These are phyloP conservation scores for Melanostigma gelatinosum DNA, from an alignment of 2,113 vertebrate species.

Conservation along the genomic window DNA sequence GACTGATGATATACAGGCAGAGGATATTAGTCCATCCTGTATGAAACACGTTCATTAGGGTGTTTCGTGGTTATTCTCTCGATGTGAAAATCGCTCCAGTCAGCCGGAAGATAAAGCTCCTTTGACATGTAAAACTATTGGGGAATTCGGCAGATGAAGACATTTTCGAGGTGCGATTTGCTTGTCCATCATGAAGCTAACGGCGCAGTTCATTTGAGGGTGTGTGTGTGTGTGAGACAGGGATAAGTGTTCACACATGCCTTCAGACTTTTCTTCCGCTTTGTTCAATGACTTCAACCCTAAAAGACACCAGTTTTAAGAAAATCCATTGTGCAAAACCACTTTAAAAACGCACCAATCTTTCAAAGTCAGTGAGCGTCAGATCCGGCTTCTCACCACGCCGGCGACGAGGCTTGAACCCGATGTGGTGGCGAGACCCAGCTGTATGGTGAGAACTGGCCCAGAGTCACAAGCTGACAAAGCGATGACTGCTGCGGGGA, in stretches of 20 bases:
- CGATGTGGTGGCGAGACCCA: conserved; percentile 50
- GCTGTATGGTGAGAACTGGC: conserved; percentile 40
- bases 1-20: conserved; percentile 58
- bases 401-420: conserved; percentile 42
- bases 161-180: conserved; percentile 14
- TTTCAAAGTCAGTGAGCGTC: conserved; percentile 4
- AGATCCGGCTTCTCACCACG: neutral
- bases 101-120: neutral
- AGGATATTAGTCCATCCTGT: conserved; percentile 43
- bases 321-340: neutral
- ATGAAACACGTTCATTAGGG: conserved; percentile 58
- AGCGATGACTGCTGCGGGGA: conserved; percentile 39
- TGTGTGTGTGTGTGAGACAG: neutral
- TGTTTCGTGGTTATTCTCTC: conserved; percentile 32
- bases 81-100: conserved; percentile 18
- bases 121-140: conserved; percentile 20
- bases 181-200: conserved; percentile 20
- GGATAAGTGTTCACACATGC: conserved; percentile 16
- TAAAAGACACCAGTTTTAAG: neutral
- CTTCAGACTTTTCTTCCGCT: neutral
- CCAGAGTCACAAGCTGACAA: conserved; percentile 53
- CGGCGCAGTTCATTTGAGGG: neutral
- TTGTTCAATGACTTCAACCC: neutral
- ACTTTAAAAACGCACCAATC: neutral
- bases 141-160: conserved; percentile 21